A percentile compares a stretch with the other conserved stretches of the same genome.
These are phyloP conservation scores for Epinotia nisella DNA, from an alignment of 2,888 invertebrate genomes.

Conservation along the genomic window DNA sequence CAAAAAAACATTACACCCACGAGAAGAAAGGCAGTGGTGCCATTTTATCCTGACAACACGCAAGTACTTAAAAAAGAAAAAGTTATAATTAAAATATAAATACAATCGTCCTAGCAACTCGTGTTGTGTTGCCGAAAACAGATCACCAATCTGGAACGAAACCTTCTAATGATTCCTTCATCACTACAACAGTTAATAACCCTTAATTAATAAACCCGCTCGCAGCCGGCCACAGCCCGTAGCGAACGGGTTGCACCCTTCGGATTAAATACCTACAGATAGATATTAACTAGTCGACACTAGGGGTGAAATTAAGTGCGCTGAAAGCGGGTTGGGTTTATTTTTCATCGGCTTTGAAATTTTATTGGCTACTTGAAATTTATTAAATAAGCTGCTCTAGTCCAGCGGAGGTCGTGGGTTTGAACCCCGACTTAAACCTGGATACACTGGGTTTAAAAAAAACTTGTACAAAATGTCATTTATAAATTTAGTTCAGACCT, in stretches of 20 bases:
- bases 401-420: no score
- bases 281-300: constrained; percentile 43
- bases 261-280: constrained; percentile 37
- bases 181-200: constrained; percentile 25
- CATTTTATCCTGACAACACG: no score
- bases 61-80: no score
- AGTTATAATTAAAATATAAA: not conserved
- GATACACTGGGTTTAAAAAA: no score
- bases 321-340: constrained; percentile 26
- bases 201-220: constrained; percentile 37
- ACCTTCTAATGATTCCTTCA: constrained; percentile 3
- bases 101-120: no score
- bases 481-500: no score
- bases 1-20: no score
- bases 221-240: constrained; percentile 22
- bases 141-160: not conserved
- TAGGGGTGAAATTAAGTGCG: constrained; percentile 26
- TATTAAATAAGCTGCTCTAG: no score
- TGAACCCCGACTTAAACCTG: no score
- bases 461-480: no score
- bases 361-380: not conserved
- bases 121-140: not conserved
- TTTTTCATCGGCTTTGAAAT: constrained; percentile 16
- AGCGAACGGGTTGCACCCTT: constrained; percentile 29
- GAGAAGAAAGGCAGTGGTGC: no score